Conservation (phyloP, 1,140 invertebrate species). For the Dreissena rostriformis region DNA sequence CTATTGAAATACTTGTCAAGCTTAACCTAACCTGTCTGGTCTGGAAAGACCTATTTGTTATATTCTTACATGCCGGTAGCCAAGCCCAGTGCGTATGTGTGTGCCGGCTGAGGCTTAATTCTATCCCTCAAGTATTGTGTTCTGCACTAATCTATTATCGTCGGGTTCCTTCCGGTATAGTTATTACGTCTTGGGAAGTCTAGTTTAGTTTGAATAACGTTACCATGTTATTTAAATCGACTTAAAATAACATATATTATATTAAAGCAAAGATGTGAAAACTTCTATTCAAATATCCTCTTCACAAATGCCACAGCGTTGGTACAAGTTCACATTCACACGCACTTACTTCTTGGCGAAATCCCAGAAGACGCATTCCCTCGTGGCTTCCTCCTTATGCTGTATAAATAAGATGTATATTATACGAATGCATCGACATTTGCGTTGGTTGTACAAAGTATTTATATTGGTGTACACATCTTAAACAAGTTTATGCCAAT, state of each 20-base stretch:
- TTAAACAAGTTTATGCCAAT: neutral
- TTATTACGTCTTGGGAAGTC: no score
- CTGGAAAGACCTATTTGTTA: no score
- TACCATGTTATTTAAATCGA: no score
- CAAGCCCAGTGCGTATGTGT: no score
- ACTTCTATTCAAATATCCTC: neutral
- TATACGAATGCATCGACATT: neutral
- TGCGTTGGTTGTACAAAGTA: neutral
- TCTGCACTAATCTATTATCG: no score
- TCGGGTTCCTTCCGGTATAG: no score
- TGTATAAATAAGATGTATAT: constrained; percentile 1
- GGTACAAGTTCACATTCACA: neutral
- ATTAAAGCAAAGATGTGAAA: neutral
- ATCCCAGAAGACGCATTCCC: constrained; percentile 60
- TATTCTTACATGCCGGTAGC: no score
- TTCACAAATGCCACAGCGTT: neutral
- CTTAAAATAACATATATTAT: neutral
- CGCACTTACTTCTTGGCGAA: constrained; percentile 45
- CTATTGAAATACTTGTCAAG: no score
- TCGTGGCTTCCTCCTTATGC: constrained; percentile 47
- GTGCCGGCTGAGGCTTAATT: no score
- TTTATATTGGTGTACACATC: neutral
- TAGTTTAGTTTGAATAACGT: no score
- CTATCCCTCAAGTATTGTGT: no score
- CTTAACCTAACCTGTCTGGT: no score